Base-by-base conservation (phyloP, 1,140 invertebrate species). In the Mya arenaria region DNA sequence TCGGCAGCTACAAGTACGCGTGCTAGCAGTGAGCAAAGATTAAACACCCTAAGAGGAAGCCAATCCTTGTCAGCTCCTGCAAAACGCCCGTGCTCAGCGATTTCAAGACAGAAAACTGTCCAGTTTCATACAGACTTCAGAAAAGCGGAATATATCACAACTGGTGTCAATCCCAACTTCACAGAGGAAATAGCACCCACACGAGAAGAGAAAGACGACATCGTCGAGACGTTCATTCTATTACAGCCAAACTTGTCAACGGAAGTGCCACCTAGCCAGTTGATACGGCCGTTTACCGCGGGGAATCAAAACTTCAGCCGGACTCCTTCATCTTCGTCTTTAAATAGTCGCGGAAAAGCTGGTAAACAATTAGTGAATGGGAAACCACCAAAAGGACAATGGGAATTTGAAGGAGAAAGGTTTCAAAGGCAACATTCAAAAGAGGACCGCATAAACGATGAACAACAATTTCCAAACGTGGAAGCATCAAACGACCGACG, bases 91-190 rank as follows among this genome's bases (percentile, higher is more conserved):
- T 23, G 19, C 17, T 52, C 48, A 1, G 17, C 48, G 2, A 52
- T 52, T 10, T 28, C 69, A 8, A n/a, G 78, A 62, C 66, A 52
- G 48, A 81, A 72, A 32, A 81, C 66, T 15, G 78, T 81, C 23
- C 78, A 81, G 39, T 81, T 81, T 52, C 34, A 71, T 28, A 55
- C 56, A 34, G 58, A 62, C n/a, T 19, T 30, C 3, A 10, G 37
- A 23, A 69, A 41, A 6, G 25, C 34, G 19, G 41, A 32, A n/a
- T 63, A 69, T 37, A 1, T 72, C 3, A 72, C 30, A 23, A 81
- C 48, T 10, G 65, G 55, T 13, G n/a, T n/a, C n/a, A n/a, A n/a
- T n/a, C n/a, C n/a, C n/a, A n/a, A n/a, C n/a, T n/a, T n/a, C n/a
- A n/a, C n/a, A n/a, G n/a, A n/a, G n/a, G n/a, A n/a, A n/a, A n/a